These are phyloP conservation scores for Telenomus remus DNA, from an alignment of 1,140 invertebrate species.

Conservation along the genomic window DNA sequence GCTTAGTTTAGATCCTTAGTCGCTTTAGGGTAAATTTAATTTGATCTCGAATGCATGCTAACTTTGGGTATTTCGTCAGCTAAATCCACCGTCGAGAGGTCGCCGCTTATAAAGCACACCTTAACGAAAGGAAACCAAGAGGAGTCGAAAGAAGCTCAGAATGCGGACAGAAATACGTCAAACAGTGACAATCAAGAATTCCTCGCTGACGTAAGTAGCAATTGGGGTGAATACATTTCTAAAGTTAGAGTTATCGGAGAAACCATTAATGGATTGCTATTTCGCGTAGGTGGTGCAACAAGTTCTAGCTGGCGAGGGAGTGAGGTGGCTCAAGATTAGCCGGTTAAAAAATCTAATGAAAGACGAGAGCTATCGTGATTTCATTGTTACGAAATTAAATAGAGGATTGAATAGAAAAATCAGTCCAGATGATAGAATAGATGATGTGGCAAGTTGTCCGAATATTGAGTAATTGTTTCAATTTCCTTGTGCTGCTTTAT, in stretches of 20 bases:
- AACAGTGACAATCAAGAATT: conserved; percentile 92
- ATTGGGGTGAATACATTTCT: neutral
- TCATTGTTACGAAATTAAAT: conserved; percentile 96
- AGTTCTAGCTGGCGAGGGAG: conserved; percentile 95
- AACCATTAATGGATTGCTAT: neutral
- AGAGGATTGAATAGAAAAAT: conserved; percentile 95
- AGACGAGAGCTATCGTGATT: conserved; percentile 98
- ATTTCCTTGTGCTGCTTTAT: neutral
- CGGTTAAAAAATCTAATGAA: conserved; percentile 98
- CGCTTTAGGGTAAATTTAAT: neutral
- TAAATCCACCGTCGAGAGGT: conserved; percentile 85
- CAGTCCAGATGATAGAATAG: conserved; percentile 96
- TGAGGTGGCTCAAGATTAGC: conserved; percentile 97
- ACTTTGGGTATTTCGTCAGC: conserved; percentile 18
- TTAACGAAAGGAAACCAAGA: conserved; percentile 79
- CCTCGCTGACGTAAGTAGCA: conserved; percentile 83
- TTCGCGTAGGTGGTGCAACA: conserved; percentile 86
- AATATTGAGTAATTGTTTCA: neutral
- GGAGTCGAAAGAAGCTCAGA: conserved; percentile 80
- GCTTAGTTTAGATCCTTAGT: neutral
- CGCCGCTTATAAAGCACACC: conserved; percentile 91
- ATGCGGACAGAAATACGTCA: conserved; percentile 81
- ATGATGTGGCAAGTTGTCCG: conserved; percentile 92
- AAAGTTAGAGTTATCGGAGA: neutral
- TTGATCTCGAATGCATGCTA: neutral